Base-by-base conservation (phyloP, 1,140 invertebrate species). In the Phenacoccus solenopsis region DNA sequence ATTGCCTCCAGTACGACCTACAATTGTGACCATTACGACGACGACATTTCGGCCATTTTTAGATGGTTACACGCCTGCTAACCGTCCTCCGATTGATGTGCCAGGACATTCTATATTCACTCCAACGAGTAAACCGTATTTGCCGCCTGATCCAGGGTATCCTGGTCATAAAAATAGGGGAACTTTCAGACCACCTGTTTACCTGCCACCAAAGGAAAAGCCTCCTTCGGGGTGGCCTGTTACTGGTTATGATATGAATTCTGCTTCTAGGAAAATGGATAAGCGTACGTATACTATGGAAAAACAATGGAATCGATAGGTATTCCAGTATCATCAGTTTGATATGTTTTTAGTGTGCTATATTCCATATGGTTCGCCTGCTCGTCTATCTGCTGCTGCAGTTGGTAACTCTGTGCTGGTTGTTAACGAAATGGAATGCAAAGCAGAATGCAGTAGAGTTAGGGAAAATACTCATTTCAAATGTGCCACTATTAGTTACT, bases 401-500 rank as follows among this genome's bases (percentile, higher is more conserved):
- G 82, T 89, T 0, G 81, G 84, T 69, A 85, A 84, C 56, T 82
- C 84, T 12, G 78, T 85, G 7, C 79, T 80, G 0, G 83, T 86
- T 0, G 78, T 80, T 25, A 84, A 84, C 10, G 88, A 90, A 74
- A 76, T 81, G 16, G 85, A 88, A 16, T 91, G 89, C 75, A 88
- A 88, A 21, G 78, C 79, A 24, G 86, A 85, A 59, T 91, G 89
- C 74, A 82, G 84, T 20, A 80, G 77, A 28, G 81, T 82, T 67
- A 77, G 86, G 68, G 79, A 83, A 38, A 80, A 78, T 1, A 84
- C 84, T 0, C 79, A 82, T 0, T 85, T 88, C 70, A 83, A 84
- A 72, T 90, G 89, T 73, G 84, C 88, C 73, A 86, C 88, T 22
- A 86, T 87, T 70, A 89, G 87, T 74, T 90, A 82, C 75, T 85